These are phyloP conservation scores for Platycercus adscitus DNA, from an alignment of 2,113 vertebrate genomes.

Conservation along the genomic window DNA sequence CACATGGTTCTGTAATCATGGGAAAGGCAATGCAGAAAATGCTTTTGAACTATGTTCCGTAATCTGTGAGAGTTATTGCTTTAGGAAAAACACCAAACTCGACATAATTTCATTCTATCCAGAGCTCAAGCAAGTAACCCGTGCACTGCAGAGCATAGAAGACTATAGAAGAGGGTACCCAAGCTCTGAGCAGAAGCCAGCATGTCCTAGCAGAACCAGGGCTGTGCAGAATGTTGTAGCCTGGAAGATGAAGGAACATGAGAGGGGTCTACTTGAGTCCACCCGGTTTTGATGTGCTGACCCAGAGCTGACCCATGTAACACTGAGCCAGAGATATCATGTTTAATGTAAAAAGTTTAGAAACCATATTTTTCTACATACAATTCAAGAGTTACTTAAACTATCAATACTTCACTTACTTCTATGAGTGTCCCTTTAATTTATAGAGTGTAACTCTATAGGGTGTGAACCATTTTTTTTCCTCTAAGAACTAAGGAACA, in stretches of 20 bases:
- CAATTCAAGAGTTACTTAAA: not conserved
- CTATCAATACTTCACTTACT: not conserved
- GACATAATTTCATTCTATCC: not conserved
- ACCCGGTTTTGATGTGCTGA: not conserved
- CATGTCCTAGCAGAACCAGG: not conserved
- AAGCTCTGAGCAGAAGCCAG: not conserved
- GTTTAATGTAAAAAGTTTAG: not conserved
- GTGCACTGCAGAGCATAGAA: not conserved
- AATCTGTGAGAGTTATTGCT: not conserved
- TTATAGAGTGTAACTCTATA: not conserved
- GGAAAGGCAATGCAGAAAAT: not conserved
- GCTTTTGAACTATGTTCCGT: rapidly evolving
- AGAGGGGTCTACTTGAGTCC: not conserved
- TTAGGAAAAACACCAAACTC: not conserved
- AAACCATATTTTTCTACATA: not conserved
- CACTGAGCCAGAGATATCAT: not conserved
- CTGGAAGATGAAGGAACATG: not conserved
- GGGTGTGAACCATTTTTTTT: not conserved
- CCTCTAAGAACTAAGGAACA: not conserved
- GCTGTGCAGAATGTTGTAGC: not conserved
- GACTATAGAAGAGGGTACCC: not conserved
- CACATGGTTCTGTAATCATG: not conserved
- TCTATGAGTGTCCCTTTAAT: not conserved
- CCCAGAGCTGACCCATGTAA: not conserved
- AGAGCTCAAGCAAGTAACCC: not conserved